Base-by-base conservation (phyloP, 2,888 invertebrate species). In the Sinelater perroti region DNA sequence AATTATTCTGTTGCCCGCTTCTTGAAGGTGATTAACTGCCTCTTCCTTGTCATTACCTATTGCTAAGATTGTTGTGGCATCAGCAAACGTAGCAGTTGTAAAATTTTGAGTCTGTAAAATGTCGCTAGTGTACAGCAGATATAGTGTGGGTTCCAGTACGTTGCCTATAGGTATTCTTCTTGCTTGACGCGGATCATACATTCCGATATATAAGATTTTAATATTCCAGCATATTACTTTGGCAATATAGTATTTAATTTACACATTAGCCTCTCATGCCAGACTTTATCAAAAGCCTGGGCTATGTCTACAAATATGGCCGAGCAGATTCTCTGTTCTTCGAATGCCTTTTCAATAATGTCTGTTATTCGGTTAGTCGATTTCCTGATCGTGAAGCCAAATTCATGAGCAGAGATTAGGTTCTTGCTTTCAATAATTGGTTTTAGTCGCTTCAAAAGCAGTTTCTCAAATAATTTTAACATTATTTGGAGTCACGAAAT, bases 401-500 rank as follows among this genome's bases (percentile, higher is more conserved):
- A n/a, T n/a, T n/a, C n/a, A n/a, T n/a, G n/a, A n/a, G n/a, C n/a
- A n/a, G n/a, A n/a, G n/a, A n/a, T n/a, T n/a, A n/a, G n/a, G n/a
- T n/a, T n/a, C n/a, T n/a, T n/a, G n/a, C n/a, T n/a, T n/a, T n/a
- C n/a, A n/a, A n/a, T n/a, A n/a, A n/a, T n/a, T n/a, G n/a, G n/a
- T n/a, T n/a, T n/a, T n/a, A n/a, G n/a, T n/a, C n/a, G n/a, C n/a
- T n/a, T n/a, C n/a, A n/a, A n/a, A n/a, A n/a, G n/a, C n/a, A n/a
- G n/a, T n/a, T n/a, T n/a, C n/a, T n/a, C n/a, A n/a, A n/a, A n/a
- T n/a, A n/a, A n/a, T n/a, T n/a, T n/a, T n/a, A 26, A 16, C 5
- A 38, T 38, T 38, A 17, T 17, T 38, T 7, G 38, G n/a, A 16
- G 18, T 38, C 8, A 10, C 17, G 18, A 17, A 17, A 38, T 38